Evolutionary conservation across 2,113 vertebrate species (phyloP), one percentile per base, ranked within the genome.

Genomic region (Pyrgilauda ruficollis): DNA sequence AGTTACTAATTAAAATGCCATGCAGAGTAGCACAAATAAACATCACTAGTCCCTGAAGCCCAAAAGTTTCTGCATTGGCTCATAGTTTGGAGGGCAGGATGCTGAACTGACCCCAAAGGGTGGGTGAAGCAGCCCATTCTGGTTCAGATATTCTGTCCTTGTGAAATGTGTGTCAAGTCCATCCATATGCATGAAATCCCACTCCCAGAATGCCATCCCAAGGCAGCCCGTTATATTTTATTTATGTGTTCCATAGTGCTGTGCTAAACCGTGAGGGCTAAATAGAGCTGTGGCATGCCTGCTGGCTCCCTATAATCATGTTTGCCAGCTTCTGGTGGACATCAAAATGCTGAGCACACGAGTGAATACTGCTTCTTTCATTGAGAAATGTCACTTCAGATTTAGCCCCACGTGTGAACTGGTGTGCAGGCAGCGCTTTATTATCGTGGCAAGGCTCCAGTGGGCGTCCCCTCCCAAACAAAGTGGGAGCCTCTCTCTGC

Each of bases 1-100:
- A 97, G 95, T 93, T 94, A 62, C 90, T 97, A 93, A 98, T 97
- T 97, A 97, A 97, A 97, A 97, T 91, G 90, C 93, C 82, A 62
- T 35, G 61, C 90, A 85, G 37, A 72, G 73, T 62, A 93, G 93
- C 85, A 80, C 70, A 94, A 91, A 95, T 75, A 91, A 91, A 95
- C 76, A 91, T 79, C 19, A 4, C 82, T 53, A 35, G 66, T 69
- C 72, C 87, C 91, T 4, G 46, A 83, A 84, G 72, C 66, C 69
- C 67, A 11, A 4, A 9, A 24, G 26, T 96, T 90, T 53, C 49
- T 77, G 69, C 52, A 4, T 47, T 49, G 30, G 92, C 67, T 78
- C 63, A 27, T 28, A 9, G 62, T 68, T 68, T 58, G 49, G 66
- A 47, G 63, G 28, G 70, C 59, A 80, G 66, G 55, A 28, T 43